phyloP scores from a whole-genome alignment of 2,113 vertebrate genomes.

The Phoenicopterus ruber region DNA sequence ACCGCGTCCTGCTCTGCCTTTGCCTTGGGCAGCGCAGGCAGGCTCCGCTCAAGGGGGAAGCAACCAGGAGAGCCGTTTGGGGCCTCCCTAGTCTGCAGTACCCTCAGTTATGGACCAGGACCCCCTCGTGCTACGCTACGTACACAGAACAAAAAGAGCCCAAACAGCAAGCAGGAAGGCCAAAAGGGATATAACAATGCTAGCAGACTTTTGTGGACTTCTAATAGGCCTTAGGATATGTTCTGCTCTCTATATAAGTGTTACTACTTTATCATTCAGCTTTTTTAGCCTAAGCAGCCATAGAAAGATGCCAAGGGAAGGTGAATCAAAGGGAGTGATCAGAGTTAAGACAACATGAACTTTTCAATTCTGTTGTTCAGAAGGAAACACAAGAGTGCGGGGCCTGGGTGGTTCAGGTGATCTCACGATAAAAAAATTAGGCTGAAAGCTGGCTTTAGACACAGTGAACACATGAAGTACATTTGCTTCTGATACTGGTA shows the following conservation, averaged over 20 bases:
- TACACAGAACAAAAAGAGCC: not conserved
- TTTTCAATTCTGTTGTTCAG: not conserved
- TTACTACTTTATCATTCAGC: not conserved
- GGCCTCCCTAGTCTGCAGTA: not conserved
- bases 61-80: not conserved
- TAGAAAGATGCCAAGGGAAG: not conserved
- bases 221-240: not conserved
- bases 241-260: not conserved
- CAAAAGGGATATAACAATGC: not conserved
- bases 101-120: not conserved
- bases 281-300: not conserved
- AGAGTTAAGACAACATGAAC: not conserved
- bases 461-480: not conserved
- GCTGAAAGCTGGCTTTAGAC: not conserved
- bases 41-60: not conserved
- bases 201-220: not conserved
- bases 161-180: not conserved
- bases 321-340: not conserved
- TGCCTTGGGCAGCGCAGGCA: not conserved
- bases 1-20: not conserved
- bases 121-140: accelerated
- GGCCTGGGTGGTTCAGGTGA: not conserved
- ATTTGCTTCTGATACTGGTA: not conserved
- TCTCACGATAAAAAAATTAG: not conserved
- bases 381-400: not conserved